Evolutionary conservation across 2,888 invertebrate species (phyloP).

Genomic region (Ernsta delagoae): DNA sequence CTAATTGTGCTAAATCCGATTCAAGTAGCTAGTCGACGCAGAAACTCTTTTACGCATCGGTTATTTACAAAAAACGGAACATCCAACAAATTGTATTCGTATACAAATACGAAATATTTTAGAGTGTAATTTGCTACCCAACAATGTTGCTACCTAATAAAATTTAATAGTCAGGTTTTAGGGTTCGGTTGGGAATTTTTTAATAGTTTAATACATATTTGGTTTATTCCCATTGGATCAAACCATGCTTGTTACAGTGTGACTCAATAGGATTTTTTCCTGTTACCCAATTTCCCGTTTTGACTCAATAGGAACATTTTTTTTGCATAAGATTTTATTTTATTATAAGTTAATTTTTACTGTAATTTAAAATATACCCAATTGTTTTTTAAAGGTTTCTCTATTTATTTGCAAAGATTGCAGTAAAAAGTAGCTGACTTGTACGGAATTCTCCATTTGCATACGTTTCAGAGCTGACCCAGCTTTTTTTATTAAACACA

Average conservation of each 20-base stretch:
- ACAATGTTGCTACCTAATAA: slow-evolving; percentile 45
- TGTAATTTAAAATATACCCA: no score
- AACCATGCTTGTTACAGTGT: no score
- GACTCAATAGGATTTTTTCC: no score
- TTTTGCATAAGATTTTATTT: no score
- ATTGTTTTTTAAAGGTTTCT: no score
- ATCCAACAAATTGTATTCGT: slow-evolving; percentile 65
- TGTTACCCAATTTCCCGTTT: no score
- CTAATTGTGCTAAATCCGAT: slow-evolving; percentile 77
- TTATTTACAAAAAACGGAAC: slow-evolving; percentile 57
- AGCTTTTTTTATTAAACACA: slow-evolving; percentile 47
- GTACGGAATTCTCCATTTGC: slow-evolving; percentile 20
- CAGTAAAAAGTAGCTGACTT: neutral
- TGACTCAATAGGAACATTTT: no score
- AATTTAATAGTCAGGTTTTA: neutral
- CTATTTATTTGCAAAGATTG: neutral
- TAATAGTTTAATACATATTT: no score
- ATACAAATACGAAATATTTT: slow-evolving; percentile 56
- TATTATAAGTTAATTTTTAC: no score
- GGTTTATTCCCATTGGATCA: no score
- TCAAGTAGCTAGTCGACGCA: slow-evolving; percentile 67
- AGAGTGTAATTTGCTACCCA: slow-evolving; percentile 72
- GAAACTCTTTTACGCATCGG: slow-evolving; percentile 70
- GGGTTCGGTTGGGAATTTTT: no score
- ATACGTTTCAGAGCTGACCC: slow-evolving; percentile 13